Conservation (phyloP, 2,113 vertebrate genomes). For the Gadus macrocephalus region DNA sequence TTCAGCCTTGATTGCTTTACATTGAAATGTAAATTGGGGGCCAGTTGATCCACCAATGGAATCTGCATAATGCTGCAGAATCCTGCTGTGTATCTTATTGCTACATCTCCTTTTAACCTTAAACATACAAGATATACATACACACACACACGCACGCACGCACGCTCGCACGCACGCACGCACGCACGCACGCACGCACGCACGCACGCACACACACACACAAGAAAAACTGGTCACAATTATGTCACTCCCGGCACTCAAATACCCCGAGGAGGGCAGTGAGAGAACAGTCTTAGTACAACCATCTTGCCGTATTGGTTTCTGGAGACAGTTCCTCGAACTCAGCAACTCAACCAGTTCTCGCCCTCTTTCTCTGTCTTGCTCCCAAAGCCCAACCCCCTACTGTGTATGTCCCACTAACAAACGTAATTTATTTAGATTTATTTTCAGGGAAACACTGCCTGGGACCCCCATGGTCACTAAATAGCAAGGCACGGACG, state of each 20-base stretch:
- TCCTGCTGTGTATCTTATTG: slow-evolving; percentile 35
- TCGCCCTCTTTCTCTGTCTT: not conserved
- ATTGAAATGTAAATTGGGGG: slow-evolving; percentile 36
- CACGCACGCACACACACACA: not conserved
- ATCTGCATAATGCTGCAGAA: not conserved
- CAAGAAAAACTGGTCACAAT: not conserved
- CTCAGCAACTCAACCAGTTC: not conserved
- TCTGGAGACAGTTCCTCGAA: too few relatives aligned
- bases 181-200: too few relatives aligned
- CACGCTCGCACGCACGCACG: too few relatives aligned
- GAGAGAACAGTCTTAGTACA: too few relatives aligned
- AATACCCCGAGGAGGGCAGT: too few relatives aligned
- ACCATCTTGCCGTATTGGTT: too few relatives aligned
- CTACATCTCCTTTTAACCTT: slow-evolving; percentile 19
- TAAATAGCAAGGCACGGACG: not conserved
- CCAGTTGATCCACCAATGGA: slow-evolving; percentile 23
- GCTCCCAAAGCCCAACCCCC: slow-evolving; percentile 7
- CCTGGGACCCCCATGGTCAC: slow-evolving; percentile 11
- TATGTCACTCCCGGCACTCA: too few relatives aligned
- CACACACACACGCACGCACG: too few relatives aligned
- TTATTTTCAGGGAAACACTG: slow-evolving; percentile 30
- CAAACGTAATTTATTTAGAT: slow-evolving; percentile 34
- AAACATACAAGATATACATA: not conserved
- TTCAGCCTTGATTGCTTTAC: not conserved
- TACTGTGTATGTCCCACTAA: not conserved